Base-by-base conservation (phyloP, 1,140 invertebrate genomes). In the Paracyclopina nana region DNA sequence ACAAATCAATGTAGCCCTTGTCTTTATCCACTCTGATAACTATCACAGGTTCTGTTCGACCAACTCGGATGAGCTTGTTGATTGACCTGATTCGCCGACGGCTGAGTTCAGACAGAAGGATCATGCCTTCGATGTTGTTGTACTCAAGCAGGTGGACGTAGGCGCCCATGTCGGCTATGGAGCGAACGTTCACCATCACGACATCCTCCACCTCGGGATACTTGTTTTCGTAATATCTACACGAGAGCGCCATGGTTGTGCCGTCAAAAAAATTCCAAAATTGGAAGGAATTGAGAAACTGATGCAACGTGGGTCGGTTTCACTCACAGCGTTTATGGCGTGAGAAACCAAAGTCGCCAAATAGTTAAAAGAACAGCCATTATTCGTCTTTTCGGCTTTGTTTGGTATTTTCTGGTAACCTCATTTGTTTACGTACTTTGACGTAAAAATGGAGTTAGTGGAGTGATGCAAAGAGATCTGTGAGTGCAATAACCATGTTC, bases 181-280 rank as follows among this genome's bases (percentile, higher is more conserved):
- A 86, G 12, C 86, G 73, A 1, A 99, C 94, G 65, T 94, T 99
- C 4, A 97, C 94, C 90, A 98, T 95, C 9, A 99, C 94, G 26
- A 98, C 91, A 77, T 98, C 95, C 60, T 99, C 94, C 27, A 95
- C 76, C 64, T 98, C 92, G 0, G 95, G 95, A 70, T 94, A 98
- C 61, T 85, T 87, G 66, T 96, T 82, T 59, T 84, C 79, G 63
- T 98, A 99, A 76, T 90, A 98, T 61, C 95, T 74, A 79, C 94
- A 98, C 40, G 84, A 80, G 14, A 98, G 71, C 57, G 85, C 83
- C 87, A 95, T 95, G n/a, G n/a, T n/a, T n/a, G n/a, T n/a, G n/a
- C n/a, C n/a, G n/a, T n/a, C n/a, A n/a, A n/a, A n/a, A n/a, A n/a
- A n/a, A n/a, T n/a, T n/a, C n/a, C n/a, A n/a, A n/a, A n/a, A n/a